These are phyloP conservation scores for Steinernema hermaphroditum DNA, from an alignment of 2,888 invertebrate genomes.

Conservation along the genomic window DNA sequence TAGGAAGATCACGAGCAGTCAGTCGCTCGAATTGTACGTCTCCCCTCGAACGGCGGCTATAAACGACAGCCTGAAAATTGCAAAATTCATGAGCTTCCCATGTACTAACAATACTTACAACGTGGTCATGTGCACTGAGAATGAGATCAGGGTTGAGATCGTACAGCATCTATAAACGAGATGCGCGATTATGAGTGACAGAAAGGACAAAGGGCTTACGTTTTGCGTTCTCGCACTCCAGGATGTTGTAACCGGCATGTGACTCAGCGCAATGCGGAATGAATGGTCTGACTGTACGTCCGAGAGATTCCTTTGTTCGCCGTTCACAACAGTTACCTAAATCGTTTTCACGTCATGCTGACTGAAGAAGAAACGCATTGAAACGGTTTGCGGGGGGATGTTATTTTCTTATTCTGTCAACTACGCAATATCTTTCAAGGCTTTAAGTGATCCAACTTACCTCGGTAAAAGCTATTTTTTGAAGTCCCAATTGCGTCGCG, in stretches of 20 bases:
- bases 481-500: conserved; percentile 19
- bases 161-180: neutral
- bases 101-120: conserved; percentile 47
- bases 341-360: too few relatives aligned
- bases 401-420: too few relatives aligned
- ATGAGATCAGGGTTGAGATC: conserved; percentile 64
- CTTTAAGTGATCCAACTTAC: too few relatives aligned
- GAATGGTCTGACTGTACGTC: neutral
- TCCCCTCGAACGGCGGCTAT: conserved; percentile 27
- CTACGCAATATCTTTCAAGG: too few relatives aligned
- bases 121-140: conserved; percentile 70
- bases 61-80: conserved; percentile 31
- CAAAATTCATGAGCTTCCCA: neutral
- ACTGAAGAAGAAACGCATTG: too few relatives aligned
- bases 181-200: neutral
- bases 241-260: neutral
- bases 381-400: too few relatives aligned
- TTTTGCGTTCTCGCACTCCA: conserved; percentile 17
- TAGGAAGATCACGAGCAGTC: neutral
- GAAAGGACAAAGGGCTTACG: conserved; percentile 9
- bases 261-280: neutral
- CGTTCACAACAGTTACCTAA: conserved; percentile 9
- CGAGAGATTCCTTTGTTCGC: neutral
- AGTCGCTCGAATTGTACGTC: conserved; percentile 32
- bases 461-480: neutral